phyloP scores from a whole-genome alignment of 2,797 vertebrate species.

The Sus cebifrons region DNA sequence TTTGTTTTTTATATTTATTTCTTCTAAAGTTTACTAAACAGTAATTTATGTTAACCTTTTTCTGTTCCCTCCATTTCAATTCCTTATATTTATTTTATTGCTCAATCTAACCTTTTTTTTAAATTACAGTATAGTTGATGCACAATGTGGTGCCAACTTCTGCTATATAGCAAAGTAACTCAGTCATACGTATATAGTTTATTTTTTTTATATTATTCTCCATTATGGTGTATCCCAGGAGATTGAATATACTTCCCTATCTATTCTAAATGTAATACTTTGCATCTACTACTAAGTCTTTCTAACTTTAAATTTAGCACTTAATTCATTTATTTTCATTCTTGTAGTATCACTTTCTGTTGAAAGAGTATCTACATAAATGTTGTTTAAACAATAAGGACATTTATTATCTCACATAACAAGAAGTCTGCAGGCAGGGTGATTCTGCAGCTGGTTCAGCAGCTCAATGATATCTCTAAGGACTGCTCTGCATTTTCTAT shows the following conservation, averaged over 20 bases:
- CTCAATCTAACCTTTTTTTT: background rate
- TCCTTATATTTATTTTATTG: constrained; percentile 34
- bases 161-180: no score
- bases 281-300: background rate
- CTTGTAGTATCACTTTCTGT: constrained; percentile 57
- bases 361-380: constrained; percentile 24
- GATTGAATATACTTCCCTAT: no score
- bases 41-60: background rate
- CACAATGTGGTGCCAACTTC: no score
- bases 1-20: background rate
- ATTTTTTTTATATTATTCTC: no score
- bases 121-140: no score
- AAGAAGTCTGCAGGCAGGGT: constrained; percentile 34
- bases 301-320: constrained; percentile 1
- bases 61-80: background rate
- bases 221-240: no score
- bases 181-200: no score
- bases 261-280: no score
- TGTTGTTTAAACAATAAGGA: constrained; percentile 32
- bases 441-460: constrained; percentile 10
- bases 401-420: constrained; percentile 41
- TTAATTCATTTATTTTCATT: constrained; percentile 42
- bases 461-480: constrained; percentile 10
- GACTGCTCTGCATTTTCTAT: background rate
- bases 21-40: constrained; percentile 37